Conservation (phyloP, 2,113 vertebrate species). For the Stictonetta naevosa region DNA sequence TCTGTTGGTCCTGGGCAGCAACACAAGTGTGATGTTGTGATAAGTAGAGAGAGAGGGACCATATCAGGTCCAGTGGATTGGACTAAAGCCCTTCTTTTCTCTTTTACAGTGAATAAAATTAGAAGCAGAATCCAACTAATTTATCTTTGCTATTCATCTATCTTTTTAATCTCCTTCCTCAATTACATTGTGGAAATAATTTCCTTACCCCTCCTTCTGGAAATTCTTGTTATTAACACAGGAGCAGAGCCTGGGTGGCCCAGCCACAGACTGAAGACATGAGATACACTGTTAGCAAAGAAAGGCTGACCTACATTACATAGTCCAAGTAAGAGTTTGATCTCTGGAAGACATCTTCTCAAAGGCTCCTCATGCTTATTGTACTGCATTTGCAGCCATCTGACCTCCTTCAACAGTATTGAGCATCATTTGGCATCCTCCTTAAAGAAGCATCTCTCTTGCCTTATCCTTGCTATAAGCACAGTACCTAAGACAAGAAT, state of each 20-base stretch:
- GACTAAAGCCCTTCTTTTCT: neutral
- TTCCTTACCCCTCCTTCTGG: neutral
- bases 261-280: rapidly evolving
- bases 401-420: rapidly evolving
- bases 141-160: neutral
- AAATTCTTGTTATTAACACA: neutral
- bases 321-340: neutral
- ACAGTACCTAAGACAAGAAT: neutral
- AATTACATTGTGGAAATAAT: neutral
- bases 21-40: neutral
- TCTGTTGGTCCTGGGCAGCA: neutral
- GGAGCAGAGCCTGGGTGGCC: neutral
- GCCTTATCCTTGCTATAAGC: neutral
- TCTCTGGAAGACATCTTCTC: neutral
- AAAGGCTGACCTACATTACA: neutral
- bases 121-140: neutral
- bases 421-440: neutral
- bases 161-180: neutral
- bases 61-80: neutral
- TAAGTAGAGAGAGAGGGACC: neutral
- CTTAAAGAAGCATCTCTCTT: neutral
- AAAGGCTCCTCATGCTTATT: neutral
- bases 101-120: neutral
- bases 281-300: neutral
- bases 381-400: rapidly evolving